Conservation (phyloP, 1,140 invertebrate genomes). For the Macrocentrus cingulum region DNA sequence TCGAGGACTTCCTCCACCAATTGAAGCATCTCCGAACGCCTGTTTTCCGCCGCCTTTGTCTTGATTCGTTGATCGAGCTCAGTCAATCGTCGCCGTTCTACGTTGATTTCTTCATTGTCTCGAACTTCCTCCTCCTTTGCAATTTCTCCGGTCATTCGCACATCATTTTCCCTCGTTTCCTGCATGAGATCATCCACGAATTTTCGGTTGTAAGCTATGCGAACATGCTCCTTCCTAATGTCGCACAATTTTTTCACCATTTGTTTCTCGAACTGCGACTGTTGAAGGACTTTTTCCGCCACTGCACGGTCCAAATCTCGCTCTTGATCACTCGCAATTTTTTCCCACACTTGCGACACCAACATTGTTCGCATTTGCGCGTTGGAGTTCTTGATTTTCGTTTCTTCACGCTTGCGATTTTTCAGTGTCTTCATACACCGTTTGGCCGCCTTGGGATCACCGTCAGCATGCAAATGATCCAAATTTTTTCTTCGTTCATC, state of each 20-base stretch:
- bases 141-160: slow-evolving; percentile 53
- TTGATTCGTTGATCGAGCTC: slow-evolving; percentile 58
- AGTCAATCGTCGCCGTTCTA: slow-evolving; percentile 57
- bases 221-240: slow-evolving; percentile 59
- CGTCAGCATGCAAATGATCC: neutral
- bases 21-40: slow-evolving; percentile 51
- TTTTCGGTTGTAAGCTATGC: slow-evolving; percentile 58
- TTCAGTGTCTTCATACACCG: slow-evolving; percentile 42
- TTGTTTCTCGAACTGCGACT: slow-evolving; percentile 66
- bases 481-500: slow-evolving; percentile 27
- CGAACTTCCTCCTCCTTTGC: slow-evolving; percentile 52
- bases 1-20: slow-evolving; percentile 58
- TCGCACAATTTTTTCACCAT: slow-evolving; percentile 64
- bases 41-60: slow-evolving; percentile 47
- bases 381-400: slow-evolving; percentile 32
- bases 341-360: slow-evolving; percentile 47
- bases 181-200: slow-evolving; percentile 55
- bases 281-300: slow-evolving; percentile 60
- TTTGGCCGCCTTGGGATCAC: slow-evolving; percentile 28
- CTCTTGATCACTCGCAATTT: slow-evolving; percentile 54
- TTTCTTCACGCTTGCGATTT: slow-evolving; percentile 32
- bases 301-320: slow-evolving; percentile 55
- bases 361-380: slow-evolving; percentile 43
- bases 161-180: slow-evolving; percentile 55
- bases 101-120: slow-evolving; percentile 55